These are phyloP conservation scores for Benitochromis conjunctus DNA, from an alignment of 2,113 vertebrate species.

Conservation along the genomic window DNA sequence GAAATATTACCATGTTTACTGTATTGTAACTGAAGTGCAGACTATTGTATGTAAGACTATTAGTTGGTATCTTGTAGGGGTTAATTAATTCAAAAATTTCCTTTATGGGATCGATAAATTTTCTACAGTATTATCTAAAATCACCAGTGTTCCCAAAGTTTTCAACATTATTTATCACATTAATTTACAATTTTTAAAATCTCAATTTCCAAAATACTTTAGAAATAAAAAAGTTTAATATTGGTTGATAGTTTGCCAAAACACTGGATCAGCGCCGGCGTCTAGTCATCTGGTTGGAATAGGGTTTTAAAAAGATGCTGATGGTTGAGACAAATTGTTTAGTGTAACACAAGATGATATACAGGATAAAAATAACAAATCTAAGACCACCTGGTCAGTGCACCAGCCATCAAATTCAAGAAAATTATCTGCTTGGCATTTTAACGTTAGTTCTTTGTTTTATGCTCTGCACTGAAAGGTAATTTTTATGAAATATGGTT, in stretches of 20 bases:
- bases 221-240: no score
- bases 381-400: neutral
- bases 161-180: neutral
- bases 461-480: neutral
- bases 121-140: neutral
- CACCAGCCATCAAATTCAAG: neutral
- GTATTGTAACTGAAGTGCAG: neutral
- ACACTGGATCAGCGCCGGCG: neutral
- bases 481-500: neutral
- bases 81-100: neutral
- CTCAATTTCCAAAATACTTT: no score
- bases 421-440: neutral
- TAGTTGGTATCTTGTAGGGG: neutral
- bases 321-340: neutral
- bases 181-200: neutral
- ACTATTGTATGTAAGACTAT: neutral
- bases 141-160: neutral
- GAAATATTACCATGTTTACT: neutral
- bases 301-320: neutral
- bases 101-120: neutral
- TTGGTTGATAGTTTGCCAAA: neutral
- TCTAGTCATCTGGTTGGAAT: neutral
- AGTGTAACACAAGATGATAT: neutral
- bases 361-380: neutral
- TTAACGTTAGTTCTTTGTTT: neutral